phyloP scores from a whole-genome alignment of 92 coral and sea anemone species.

The Paragorgia papillata region DNA sequence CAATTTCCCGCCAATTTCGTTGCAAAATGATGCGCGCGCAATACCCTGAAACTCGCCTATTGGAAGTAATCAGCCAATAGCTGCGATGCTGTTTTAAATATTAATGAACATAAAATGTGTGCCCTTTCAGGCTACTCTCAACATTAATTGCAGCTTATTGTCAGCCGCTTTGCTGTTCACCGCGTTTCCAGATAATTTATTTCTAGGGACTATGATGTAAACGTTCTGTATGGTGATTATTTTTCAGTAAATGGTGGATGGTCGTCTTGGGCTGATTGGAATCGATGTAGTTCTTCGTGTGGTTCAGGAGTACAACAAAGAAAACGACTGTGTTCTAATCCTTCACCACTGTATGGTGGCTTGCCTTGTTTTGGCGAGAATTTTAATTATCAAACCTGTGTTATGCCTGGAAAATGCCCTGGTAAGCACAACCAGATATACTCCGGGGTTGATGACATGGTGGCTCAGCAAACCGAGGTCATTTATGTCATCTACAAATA shows the following conservation, averaged over 20 bases:
- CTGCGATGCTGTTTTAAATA: too few relatives aligned
- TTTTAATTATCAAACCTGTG: background rate
- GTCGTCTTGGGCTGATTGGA: slow-evolving; percentile 24
- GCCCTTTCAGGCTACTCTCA: too few relatives aligned
- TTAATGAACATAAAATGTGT: too few relatives aligned
- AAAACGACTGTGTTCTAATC: slow-evolving; percentile 11
- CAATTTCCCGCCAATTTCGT: too few relatives aligned
- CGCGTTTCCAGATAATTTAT: too few relatives aligned
- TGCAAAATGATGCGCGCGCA: too few relatives aligned
- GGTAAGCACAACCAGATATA: slow-evolving; percentile 4
- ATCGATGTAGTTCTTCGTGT: slow-evolving; percentile 24
- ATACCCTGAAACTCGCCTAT: too few relatives aligned
- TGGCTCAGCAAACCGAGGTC: too few relatives aligned
- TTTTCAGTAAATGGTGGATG: slow-evolving; percentile 29
- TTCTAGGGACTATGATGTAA: background rate
- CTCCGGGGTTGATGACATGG: background rate
- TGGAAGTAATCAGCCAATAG: too few relatives aligned
- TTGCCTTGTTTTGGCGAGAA: slow-evolving; percentile 7
- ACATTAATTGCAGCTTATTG: too few relatives aligned
- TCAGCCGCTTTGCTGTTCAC: too few relatives aligned
- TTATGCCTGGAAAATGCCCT: slow-evolving; percentile 16
- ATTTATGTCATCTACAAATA: too few relatives aligned
- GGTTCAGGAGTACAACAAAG: slow-evolving; percentile 22
- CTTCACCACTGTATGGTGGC: slow-evolving; percentile 5
- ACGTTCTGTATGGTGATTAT: slow-evolving; percentile 2